phyloP scores from a whole-genome alignment of 1,140 invertebrate genomes.

The Berghia stephanieae region DNA sequence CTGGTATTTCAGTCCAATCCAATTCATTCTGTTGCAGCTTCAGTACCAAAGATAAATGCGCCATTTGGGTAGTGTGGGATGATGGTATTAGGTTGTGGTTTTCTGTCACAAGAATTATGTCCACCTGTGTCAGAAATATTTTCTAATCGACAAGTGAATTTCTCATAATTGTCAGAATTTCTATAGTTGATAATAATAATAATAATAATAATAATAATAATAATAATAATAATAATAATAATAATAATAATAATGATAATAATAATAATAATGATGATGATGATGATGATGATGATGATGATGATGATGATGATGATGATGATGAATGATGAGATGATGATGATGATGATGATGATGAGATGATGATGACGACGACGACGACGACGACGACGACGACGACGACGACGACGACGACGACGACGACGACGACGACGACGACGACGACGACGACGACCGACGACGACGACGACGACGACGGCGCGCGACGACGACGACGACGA shows the following conservation, averaged over 20 bases:
- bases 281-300: not conserved
- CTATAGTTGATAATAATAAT: not conserved
- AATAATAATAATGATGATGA: not conserved
- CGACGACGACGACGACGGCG: conserved; percentile 10
- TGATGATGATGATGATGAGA: too few species aligned
- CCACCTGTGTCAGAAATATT: too few species aligned
- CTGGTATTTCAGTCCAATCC: too few species aligned
- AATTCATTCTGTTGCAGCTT: too few species aligned
- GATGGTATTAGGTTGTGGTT: too few species aligned
- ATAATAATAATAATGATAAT: not conserved
- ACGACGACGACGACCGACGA: too few species aligned
- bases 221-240: not conserved
- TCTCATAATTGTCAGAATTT: too few species aligned
- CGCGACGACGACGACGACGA: conserved; percentile 12
- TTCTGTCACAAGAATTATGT: too few species aligned
- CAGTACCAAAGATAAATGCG: too few species aligned
- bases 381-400: not conserved
- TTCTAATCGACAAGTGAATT: too few species aligned
- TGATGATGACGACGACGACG: conserved; percentile 13
- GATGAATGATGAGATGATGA: too few species aligned
- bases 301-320: conserved; percentile 1
- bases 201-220: not conserved
- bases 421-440: not conserved
- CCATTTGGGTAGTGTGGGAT: too few species aligned
- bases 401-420: not conserved